Evolutionary conservation across 1,140 invertebrate genomes (phyloP), one percentile per base, ranked within the genome.

Genomic region (Fopius arisanus): DNA sequence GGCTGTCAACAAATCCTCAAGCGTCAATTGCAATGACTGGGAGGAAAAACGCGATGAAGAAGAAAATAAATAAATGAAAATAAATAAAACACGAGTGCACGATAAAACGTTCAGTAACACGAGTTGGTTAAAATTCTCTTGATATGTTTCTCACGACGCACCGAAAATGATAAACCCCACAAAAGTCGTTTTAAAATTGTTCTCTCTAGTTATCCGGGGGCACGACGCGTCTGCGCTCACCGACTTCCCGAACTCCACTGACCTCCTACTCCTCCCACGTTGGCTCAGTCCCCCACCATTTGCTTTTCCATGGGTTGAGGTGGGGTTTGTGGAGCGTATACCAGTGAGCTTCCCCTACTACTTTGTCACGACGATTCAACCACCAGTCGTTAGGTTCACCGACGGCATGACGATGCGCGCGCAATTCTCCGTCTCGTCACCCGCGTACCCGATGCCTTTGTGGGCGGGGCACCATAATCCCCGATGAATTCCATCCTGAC

Each of bases 241-340:
- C 86, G 86, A 87, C 83, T 87, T 85, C 86, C 85, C 86, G 87
- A 84, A 86, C 87, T 83, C 82, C 87, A 88, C 87, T 88, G 86
- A 81, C 81, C 80, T 79, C 75, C 72, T 77, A 78, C 72, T 84
- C 82, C 81, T 88, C 88, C 87, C 84, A 88, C 84, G 84, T 78
- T 70, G 73, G 73, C 73, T 78, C 75, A 71, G 16, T 37, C 62
- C 78, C 79, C 82, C 81, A 81, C 79, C 80, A 78, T 79, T 72
- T 77, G 71, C 76, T 3, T 66, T 16, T 33, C 3, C 29, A 19
- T 7, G 19, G 48, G 19, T 29, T 40, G n/a, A 51, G 68, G 74
- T 77, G 81, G 74, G 33, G 33, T 12, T 37, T 37, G 9, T 37
- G 7, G 7, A 10, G 33, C 33, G 33, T 37, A 37, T 37, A 10